Evolutionary conservation across 2,113 vertebrate genomes (phyloP), one percentile per base, ranked within the genome.

Genomic region (Gnathonemus echidnorhynchus): DNA sequence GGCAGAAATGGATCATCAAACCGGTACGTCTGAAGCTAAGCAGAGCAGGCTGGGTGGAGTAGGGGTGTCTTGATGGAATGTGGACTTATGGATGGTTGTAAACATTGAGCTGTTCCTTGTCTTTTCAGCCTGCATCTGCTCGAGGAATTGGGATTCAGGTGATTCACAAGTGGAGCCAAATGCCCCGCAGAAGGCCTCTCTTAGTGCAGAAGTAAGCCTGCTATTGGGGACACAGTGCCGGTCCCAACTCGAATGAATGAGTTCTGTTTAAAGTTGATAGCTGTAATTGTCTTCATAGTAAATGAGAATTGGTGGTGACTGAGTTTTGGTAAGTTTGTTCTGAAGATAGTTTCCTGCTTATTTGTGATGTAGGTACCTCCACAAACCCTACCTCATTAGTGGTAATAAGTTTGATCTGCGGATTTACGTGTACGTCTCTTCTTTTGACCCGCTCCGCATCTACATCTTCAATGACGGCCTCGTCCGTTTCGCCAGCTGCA

Each of bases 401-500:
- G 98, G 98, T 77, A 99, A 95, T 96, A 99, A 99, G 94, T 99
- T 99, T 17, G 98, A 99, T 94, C 95, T 99, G 92, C 96, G 98
- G 88, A 97, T 99, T 93, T 99, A 99, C 7, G 98, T 99, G 93
- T 99, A 99, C 0, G 97, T 99, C 93, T 97, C 98, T 0, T 97
- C 96, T 92, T 99, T 98, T 0, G 97, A 99, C 93, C 98, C 98
- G 24, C 97, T 99, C 1, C 94, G 97, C 87, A 94, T 99, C 92
- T 99, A 99, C 95, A 95, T 99, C 94, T 99, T 98, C 95, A 96
- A 96, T 15, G 98, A 99, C 7, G 98, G 98, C 91, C 95, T 99
- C 11, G 98, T 99, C 92, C 98, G 98, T 89, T 99, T 99, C 91
- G 98, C 98, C 66, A 99, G 98, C 95, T 99, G 98, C 98, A 99